Percentiles rank a stretch among this genome's conserved stretches.
These are phyloP conservation scores for Leptinotarsa juncta DNA, from an alignment of 2,888 invertebrate species.

Conservation along the genomic window DNA sequence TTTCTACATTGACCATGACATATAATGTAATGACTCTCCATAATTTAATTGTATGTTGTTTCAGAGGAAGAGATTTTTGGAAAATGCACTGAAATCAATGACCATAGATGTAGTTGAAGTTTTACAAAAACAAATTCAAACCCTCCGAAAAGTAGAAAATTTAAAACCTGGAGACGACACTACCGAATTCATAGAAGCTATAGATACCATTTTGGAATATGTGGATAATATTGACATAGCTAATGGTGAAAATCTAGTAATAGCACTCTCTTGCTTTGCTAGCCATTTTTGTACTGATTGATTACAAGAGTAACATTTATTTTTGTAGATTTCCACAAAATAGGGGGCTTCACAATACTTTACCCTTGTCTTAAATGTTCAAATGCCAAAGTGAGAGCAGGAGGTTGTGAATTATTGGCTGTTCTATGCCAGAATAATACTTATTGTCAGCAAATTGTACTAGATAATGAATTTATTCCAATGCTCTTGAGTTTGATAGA, in stretches of 20 bases:
- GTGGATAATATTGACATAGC: constrained; percentile 84
- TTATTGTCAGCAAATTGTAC: constrained; percentile 79
- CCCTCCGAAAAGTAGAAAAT: constrained; percentile 69
- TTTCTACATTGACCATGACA: too few relatives aligned
- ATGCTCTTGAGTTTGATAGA: constrained; percentile 72
- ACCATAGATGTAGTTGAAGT: constrained; percentile 78
- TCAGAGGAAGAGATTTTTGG: constrained; percentile 76
- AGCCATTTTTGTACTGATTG: too few relatives aligned
- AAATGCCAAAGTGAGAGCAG: constrained; percentile 72
- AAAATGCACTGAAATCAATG: constrained; percentile 77
- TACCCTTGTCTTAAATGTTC: constrained; percentile 74
- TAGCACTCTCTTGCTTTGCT: too few relatives aligned
- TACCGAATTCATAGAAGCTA: constrained; percentile 71
- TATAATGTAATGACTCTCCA: too few relatives aligned
- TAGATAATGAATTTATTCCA: constrained; percentile 75
- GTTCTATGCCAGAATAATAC: constrained; percentile 89
- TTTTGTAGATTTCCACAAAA: constrained; percentile 80
- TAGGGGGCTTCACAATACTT: constrained; percentile 84
- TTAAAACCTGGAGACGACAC: constrained; percentile 68
- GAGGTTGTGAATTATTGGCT: constrained; percentile 78
- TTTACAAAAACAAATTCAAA: constrained; percentile 72
- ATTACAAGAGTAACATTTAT: neutral
- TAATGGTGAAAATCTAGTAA: constrained; percentile 70
- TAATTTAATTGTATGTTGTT: neutral
- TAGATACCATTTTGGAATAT: constrained; percentile 76